Base-by-base conservation (phyloP, 2,797 vertebrate genomes). In the Myotis findleyi region DNA sequence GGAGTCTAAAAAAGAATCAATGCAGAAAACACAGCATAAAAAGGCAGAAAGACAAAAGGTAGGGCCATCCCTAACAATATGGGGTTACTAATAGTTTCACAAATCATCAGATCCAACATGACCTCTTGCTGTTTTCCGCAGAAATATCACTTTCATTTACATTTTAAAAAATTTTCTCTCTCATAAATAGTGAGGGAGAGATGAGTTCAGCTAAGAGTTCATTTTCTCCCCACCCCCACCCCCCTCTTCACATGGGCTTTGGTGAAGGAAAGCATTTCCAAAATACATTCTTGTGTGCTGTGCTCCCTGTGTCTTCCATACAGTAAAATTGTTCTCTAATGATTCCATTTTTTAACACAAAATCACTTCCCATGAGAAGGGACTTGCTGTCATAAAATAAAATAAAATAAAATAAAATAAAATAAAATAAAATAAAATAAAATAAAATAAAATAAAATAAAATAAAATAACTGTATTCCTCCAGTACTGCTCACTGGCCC, bases 121-220 rank as follows among this genome's bases (percentile, higher is more conserved):
- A 97, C 96, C 93, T 91, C 75, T 4, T 94, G 86, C 57, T 92
- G 85, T 94, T 93, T 93, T 69, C 51, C 94, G 62, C n/a, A 97
- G 91, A 98, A 97, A 96, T 89, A 94, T 7, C 69, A 3, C 38
- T 83, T 66, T 98, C 18, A 94, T 97, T 97, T 97, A 69, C 88
- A 98, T 98, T 97, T 87, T 13, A 68, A 38, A 73, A 73, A 14
- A 1, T 25, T 87, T 44, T 27, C 47, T 84, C 3, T 88, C 30
- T 91, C 86, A 69, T 27, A 95, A 95, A 92, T 10, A 92, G 0
- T 17, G 21, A 94, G 47, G 51, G 41, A 96, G 94, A 95, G 30
- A 88, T 87, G 0, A 91, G 49, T 94, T 96, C 64, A 66, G 23
- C 47, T 91, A 96, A 92, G 89, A 96, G 59, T 91, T 95, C 84